Evolutionary conservation across 92 coral and sea anemone genomes (phyloP), one percentile per base, ranked within the genome.

Genomic region (Epizoanthus stellaris): DNA sequence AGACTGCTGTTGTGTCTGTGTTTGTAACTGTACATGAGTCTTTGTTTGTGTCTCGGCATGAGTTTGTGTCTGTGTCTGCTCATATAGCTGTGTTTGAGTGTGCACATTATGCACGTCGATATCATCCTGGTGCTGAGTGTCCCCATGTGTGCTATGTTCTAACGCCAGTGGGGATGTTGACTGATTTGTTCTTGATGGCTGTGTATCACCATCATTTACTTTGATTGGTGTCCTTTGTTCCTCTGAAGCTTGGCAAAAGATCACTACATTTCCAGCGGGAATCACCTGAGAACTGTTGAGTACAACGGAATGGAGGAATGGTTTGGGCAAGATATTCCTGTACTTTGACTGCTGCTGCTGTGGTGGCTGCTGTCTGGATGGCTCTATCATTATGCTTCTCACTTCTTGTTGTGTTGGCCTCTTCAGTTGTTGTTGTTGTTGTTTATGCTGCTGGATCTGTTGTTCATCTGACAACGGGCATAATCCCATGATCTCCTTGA

Each of bases 271-370:
- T 20, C 83, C 83, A 62, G 83, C 23, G 1, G 83, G 73, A 68
- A 68, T 39, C 17, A 39, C 73, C 30, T 68, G 73, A 43, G 73
- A 17, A 68, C 34, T 68, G 42, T 4, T 38, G 10, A 68, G 52
- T 15, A 15, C 21, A 3, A 68, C 52, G 3, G 52, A 34, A 4
- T 38, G 73, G 52, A 68, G 45, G 9, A 39, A 14, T 17, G 73
- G 83, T 61, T 79, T 79, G 13, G 83, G 83, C 17, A 79, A 39
- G 20, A 79, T 79, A 45, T 64, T 79, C 52, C 72, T 53, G 72
- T 62, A 79, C 42, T 64, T 79, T 14, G 47, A 70, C 30, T 79
- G 71, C 11, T 42, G 71, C 13, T 62, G 36, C 11, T 40, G 9
- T 11, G 40, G 9, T 11, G 40, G 42, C 49, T 2, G 39, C 34